phyloP scores from a whole-genome alignment of 2,113 vertebrate genomes.

The Rhagologus leucostigma region DNA sequence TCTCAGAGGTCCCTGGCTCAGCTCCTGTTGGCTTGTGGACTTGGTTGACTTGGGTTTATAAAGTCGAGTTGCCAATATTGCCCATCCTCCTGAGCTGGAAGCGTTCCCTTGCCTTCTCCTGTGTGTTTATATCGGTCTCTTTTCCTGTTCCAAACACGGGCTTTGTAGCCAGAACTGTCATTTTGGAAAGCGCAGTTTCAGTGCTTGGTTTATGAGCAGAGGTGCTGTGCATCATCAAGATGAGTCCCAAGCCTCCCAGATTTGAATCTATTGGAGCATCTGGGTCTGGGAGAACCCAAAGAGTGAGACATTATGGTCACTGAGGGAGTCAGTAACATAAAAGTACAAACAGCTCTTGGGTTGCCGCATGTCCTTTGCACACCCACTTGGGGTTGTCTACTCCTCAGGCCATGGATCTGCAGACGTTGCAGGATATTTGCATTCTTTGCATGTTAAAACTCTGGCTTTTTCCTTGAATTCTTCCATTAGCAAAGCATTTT shows the following conservation, averaged over 20 bases:
- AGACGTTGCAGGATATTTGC: background rate
- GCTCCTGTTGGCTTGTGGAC: background rate
- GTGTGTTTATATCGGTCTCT: background rate
- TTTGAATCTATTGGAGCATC: background rate
- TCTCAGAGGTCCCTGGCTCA: background rate
- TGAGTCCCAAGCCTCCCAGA: background rate
- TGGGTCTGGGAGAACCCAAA: background rate
- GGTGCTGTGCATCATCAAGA: background rate
- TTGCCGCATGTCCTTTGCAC: background rate
- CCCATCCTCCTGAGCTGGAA: background rate
- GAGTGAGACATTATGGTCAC: background rate
- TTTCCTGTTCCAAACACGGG: background rate
- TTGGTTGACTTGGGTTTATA: background rate
- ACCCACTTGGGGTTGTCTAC: background rate
- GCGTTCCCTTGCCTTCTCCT: background rate
- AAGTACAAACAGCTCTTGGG: background rate
- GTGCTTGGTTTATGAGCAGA: background rate
- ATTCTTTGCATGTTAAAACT: background rate
- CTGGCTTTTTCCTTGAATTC: conserved; percentile 3
- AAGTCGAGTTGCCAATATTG: background rate
- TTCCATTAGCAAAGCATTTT: background rate
- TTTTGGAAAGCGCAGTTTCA: background rate
- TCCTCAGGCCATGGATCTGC: background rate
- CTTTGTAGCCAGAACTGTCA: background rate
- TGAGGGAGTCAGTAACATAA: background rate